Conservation (phyloP, 2,888 invertebrate genomes). For the Minunthozetes semirufus region DNA sequence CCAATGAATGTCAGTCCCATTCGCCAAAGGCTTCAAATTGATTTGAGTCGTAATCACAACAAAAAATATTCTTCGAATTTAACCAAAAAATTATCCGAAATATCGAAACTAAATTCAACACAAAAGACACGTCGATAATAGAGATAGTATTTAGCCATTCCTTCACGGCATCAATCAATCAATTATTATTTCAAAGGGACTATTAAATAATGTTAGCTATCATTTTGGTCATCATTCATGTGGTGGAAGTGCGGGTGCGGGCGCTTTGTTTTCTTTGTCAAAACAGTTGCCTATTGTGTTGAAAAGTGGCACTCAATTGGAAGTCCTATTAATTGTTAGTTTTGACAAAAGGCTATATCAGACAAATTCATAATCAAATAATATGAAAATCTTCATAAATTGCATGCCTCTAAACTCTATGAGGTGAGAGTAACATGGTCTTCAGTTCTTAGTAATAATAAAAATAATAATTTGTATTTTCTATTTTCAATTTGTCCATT, state of each 20-base stretch:
- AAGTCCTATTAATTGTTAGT: too few relatives aligned
- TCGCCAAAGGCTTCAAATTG: too few relatives aligned
- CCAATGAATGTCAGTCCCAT: too few relatives aligned
- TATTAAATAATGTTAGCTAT: background rate
- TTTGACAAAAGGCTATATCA: too few relatives aligned
- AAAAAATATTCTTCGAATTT: background rate
- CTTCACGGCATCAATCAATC: background rate
- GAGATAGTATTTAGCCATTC: background rate
- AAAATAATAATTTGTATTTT: too few relatives aligned
- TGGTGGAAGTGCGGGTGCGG: background rate
- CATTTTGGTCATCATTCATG: background rate
- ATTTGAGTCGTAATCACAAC: too few relatives aligned
- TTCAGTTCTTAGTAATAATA: too few relatives aligned
- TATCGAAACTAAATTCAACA: background rate
- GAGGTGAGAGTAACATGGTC: too few relatives aligned
- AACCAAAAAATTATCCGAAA: background rate
- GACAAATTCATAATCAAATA: too few relatives aligned
- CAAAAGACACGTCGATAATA: background rate
- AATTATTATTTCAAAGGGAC: conserved; percentile 6
- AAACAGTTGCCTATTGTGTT: background rate
- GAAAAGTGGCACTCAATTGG: background rate
- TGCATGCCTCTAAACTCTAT: too few relatives aligned
- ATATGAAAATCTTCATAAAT: too few relatives aligned
- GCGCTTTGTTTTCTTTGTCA: background rate
- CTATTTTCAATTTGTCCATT: too few relatives aligned